Base-by-base conservation (phyloP, 1,140 invertebrate species). In the Euwallacea similis region DNA sequence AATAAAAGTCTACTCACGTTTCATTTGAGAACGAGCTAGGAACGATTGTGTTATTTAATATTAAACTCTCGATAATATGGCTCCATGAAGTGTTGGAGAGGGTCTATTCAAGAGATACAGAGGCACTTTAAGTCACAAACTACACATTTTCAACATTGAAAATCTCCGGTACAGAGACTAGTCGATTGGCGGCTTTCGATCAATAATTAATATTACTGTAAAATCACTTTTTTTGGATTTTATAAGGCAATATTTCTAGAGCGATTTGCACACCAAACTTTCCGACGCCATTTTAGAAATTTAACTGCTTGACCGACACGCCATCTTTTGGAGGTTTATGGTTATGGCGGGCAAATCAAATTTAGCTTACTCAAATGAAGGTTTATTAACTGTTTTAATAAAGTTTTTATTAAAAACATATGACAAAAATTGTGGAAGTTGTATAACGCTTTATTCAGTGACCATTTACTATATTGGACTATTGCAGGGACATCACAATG, bases 11-110 rank as follows among this genome's bases (percentile, higher is more conserved):
- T 73, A 76, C 78, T 79, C 69, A 77, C 77, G 68, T 78, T 76
- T 79, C 75, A 78, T 75, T 78, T 53, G 70, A 76, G 73, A 77
- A 64, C 42, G 53, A 58, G 56, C 11, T 7, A 66, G 62, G 72
- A 73, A 69, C 54, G 63, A 41, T 66, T 71, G 66, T 61, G 21
- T 73, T 73, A 71, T 75, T 73, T 68, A 15, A 69, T 71, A 72
- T 72, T 76, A 69, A 72, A 66, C 73, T 56, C 74, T 79, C 65
- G 73, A 77, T 78, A 80, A 80, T 79, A 80, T 80, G 79, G 79
- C 79, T 80, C 74, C 79, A 76, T 74, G 46, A 76, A 72, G 21
- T 50, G 62, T 74, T 58, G 73, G 74, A 65, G 59, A 73, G 68
- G 43, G 72, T 75, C 73, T 71, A 69, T 71, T 76, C 72, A 75